phyloP scores from a whole-genome alignment of 2,797 vertebrate genomes.

The Esox lucius region DNA sequence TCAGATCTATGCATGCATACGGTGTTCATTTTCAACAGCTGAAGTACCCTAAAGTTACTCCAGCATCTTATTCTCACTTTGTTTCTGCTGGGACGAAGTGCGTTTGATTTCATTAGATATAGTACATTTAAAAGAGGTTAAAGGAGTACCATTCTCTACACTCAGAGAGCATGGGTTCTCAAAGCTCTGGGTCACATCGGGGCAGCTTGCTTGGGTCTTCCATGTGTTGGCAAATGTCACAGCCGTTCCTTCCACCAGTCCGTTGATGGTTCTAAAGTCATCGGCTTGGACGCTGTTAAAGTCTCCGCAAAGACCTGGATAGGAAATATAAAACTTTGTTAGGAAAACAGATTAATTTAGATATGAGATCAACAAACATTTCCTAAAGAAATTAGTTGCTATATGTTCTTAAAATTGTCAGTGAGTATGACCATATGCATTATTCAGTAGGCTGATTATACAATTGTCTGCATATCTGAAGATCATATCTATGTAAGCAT shows the following conservation, averaged over 20 bases:
- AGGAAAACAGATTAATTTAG: not conserved
- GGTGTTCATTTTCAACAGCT: no score
- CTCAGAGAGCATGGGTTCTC: constrained; percentile 77
- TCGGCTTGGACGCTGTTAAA: constrained; percentile 80
- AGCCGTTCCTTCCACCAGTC: constrained; percentile 78
- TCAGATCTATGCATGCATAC: no score
- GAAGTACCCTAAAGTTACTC: no score
- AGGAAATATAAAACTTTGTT: not conserved
- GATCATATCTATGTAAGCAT: no score
- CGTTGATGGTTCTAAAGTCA: constrained; percentile 76
- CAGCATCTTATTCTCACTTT: no score
- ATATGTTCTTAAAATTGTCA: no score
- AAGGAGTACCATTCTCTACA: constrained; percentile 72
- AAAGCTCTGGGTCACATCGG: constrained; percentile 61
- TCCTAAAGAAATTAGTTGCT: no score
- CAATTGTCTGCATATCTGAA: no score
- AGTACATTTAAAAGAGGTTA: not conserved
- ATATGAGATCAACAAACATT: not conserved
- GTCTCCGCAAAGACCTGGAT: constrained; percentile 83
- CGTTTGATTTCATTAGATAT: not conserved
- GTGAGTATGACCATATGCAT: no score
- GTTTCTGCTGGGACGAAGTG: not conserved
- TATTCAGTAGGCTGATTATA: no score
- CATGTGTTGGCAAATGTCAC: constrained; percentile 81
- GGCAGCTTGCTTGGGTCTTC: constrained; percentile 74